phyloP scores from a whole-genome alignment of 53 echinoderm and acorn worm species.

The Mesocentrotus franciscanus region DNA sequence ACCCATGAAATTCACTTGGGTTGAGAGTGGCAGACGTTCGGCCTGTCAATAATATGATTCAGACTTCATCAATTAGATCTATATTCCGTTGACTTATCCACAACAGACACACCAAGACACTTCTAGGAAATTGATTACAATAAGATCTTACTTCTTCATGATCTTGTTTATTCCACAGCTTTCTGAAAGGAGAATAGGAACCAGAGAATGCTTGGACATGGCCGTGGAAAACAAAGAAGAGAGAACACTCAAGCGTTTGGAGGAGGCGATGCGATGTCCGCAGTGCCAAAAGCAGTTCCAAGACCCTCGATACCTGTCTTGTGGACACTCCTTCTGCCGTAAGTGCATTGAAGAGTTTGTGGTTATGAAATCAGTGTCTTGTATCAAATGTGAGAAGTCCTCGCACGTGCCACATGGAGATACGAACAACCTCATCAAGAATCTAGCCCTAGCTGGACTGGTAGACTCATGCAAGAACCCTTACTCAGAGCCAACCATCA shows the following conservation, averaged over 20 bases:
- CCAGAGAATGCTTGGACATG: neutral
- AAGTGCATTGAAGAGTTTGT: slow-evolving; percentile 36
- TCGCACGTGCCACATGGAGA: slow-evolving; percentile 56
- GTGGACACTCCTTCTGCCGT: slow-evolving; percentile 52
- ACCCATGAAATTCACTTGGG: no score
- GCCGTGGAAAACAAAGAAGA: neutral
- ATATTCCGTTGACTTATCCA: no score
- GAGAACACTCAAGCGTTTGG: neutral
- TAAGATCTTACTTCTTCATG: neutral
- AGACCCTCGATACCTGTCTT: slow-evolving; percentile 28
- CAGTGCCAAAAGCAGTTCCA: neutral
- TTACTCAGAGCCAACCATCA: neutral
- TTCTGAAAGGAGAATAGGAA: neutral
- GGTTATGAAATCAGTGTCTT: slow-evolving; percentile 42
- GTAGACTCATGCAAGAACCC: slow-evolving; percentile 39
- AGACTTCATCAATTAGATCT: no score
- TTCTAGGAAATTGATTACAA: neutral
- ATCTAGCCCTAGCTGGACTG: neutral
- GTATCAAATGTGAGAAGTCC: slow-evolving; percentile 18
- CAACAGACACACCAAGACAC: no score
- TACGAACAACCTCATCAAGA: slow-evolving; percentile 17
- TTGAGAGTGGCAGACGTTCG: no score
- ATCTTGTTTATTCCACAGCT: neutral
- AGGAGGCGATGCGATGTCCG: slow-evolving; percentile 18
- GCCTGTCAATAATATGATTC: no score